Conservation (phyloP, 2,113 vertebrate genomes). For the Fukomys damarensis region DNA sequence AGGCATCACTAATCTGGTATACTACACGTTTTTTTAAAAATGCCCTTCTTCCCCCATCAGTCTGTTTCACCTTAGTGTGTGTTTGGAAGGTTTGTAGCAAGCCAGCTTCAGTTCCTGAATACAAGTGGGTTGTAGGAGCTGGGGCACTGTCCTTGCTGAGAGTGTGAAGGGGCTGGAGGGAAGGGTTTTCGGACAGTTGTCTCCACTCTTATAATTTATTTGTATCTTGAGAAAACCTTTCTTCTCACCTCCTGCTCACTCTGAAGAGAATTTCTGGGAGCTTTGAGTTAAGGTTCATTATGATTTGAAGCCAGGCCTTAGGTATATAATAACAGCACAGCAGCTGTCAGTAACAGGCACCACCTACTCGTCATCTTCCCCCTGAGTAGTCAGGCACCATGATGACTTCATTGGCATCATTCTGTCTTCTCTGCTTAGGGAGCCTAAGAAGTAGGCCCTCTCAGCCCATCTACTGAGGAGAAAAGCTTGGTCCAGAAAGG, state of each 20-base stretch:
- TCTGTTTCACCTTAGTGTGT: not conserved
- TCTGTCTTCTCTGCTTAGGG: not conserved
- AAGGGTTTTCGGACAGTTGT: not conserved
- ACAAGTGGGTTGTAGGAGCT: not conserved
- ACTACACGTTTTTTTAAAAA: not conserved
- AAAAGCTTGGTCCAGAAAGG: not conserved
- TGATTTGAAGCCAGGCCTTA: not conserved
- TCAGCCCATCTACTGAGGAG: not conserved
- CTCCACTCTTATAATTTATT: not conserved
- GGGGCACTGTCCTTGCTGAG: accelerated
- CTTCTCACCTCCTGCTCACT: not conserved
- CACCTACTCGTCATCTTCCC: accelerated
- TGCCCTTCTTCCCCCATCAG: not conserved
- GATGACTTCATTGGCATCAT: too few relatives aligned
- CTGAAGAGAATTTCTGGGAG: not conserved
- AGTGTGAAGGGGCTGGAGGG: not conserved
- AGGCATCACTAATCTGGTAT: not conserved
- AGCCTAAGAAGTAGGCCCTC: not conserved
- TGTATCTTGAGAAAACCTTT: not conserved
- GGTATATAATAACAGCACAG: accelerated
- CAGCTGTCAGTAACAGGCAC: accelerated
- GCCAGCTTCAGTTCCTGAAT: not conserved
- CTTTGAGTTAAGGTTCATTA: not conserved
- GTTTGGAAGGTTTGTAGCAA: not conserved
- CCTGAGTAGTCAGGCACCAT: accelerated